Percentiles rank a stretch among this genome's conserved stretches.
Evolutionary conservation across 1,140 invertebrate genomes (phyloP).

Genomic region (Polyergus mexicanus): DNA sequence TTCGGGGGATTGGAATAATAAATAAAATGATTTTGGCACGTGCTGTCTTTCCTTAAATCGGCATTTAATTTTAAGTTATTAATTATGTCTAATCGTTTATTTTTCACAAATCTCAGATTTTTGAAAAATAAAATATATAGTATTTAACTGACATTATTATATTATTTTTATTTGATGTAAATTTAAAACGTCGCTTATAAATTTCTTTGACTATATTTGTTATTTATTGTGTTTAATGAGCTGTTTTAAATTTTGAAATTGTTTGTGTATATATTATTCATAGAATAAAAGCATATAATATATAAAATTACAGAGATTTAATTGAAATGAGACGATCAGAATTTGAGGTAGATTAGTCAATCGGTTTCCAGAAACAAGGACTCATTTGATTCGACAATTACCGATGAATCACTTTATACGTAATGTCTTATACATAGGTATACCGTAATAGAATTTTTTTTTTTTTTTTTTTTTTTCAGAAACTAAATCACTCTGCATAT

Average conservation of each 20-base stretch:
- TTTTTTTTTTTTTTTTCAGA: not conserved
- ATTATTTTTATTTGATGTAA: too few species aligned
- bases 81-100: not conserved
- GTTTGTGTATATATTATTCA: not conserved
- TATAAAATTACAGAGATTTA: not conserved
- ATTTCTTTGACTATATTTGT: too few species aligned
- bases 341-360: not conserved
- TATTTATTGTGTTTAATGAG: too few species aligned
- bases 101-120: too few species aligned
- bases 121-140: too few species aligned
- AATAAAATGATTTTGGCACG: not conserved
- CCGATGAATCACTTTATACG: conserved; percentile 25
- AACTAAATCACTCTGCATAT: not conserved
- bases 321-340: too few species aligned
- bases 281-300: not conserved
- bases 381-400: not conserved
- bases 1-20: not conserved
- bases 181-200: too few species aligned
- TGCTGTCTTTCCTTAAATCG: not conserved
- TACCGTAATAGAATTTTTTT: not conserved
- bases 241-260: too few species aligned
- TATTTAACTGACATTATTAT: too few species aligned
- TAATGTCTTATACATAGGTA: not conserved
- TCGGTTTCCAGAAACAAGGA: conserved; percentile 1
- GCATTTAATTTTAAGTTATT: not conserved